Evolutionary conservation across 2,797 vertebrate genomes (phyloP), one percentile per base, ranked within the genome.

Genomic region (Galagoides demidoff): DNA sequence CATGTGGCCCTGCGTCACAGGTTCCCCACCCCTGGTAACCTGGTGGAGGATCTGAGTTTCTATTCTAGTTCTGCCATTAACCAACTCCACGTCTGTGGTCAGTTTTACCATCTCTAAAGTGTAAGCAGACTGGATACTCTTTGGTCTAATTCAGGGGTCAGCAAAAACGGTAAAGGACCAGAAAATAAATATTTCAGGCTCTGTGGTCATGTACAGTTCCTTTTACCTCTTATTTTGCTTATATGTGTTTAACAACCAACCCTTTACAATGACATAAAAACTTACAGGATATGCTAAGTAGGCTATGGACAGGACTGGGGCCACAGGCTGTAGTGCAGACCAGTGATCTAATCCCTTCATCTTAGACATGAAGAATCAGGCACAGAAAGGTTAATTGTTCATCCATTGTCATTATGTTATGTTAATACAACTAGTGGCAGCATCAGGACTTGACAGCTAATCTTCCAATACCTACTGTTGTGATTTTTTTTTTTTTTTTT

Each of bases 121-220:
- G 5, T 57, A 57, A 85, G 14, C 43, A 52, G 5, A 20, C 49
- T 92, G 52, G 29, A 31, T 66, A 6, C 61, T 49, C 13, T 84
- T 89, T 90, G 39, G 27, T 59, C 6, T 78, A 31, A 73, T 88
- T 81, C 27, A 87, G 37, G 52, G 9, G 16, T 64, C 52, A 92
- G n/a, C 77, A 94, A 95, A 94, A 84, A 22, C 19, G 83, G 31
- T 74, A 55, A 77, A 87, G 37, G 37, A 86, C 43, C 61, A 66
- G 12, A 19, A 90, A 81, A 68, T 74, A 92, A 74, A 37, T 88
- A 79, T 57, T 87, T 78, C 10, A 94, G n/a, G 23, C 17, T 94
- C 70, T 76, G 13, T 77, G 27, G 29, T 37, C 49, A 82, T 16
- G 29, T 0, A 34, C 0, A 2, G 14, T 90, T 96, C 94, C 49